Evolutionary conservation across 2,113 vertebrate species (phyloP).

Genomic region (Dryoscopus gambensis): DNA sequence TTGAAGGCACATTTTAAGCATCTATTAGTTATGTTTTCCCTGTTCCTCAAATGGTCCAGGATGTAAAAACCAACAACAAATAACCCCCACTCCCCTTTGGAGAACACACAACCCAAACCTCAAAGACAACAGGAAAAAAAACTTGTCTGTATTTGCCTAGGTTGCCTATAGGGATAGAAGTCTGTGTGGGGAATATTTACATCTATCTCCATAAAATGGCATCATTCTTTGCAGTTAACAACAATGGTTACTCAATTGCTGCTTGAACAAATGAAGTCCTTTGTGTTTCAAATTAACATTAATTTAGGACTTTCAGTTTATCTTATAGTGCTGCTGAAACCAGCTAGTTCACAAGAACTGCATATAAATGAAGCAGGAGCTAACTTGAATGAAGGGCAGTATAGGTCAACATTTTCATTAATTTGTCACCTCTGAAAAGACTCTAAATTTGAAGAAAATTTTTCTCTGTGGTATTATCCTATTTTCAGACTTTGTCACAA

Average conservation of each 20-base stretch:
- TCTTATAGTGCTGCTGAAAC: constrained; percentile 3
- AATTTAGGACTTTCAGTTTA: background rate
- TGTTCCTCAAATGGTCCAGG: background rate
- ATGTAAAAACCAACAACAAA: background rate
- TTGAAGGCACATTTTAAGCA: background rate
- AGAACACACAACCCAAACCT: background rate
- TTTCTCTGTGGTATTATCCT: background rate
- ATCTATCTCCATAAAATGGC: background rate
- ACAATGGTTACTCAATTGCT: background rate
- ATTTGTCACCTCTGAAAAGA: constrained; percentile 14
- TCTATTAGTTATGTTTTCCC: background rate
- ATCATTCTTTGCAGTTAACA: background rate
- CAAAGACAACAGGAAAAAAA: background rate
- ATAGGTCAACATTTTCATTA: background rate
- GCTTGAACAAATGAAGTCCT: background rate
- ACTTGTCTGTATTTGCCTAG: background rate
- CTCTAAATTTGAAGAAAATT: constrained; percentile 2
- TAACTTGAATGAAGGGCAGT: constrained; percentile 12
- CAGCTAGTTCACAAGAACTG: constrained; percentile 1
- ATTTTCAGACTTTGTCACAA: background rate
- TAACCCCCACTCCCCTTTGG: background rate
- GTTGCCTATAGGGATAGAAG: background rate
- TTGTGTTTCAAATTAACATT: constrained; percentile 15
- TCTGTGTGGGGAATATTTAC: background rate
- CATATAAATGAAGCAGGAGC: background rate